Conservation (phyloP, 2,888 invertebrate genomes). For the Ochropleura plecta region DNA sequence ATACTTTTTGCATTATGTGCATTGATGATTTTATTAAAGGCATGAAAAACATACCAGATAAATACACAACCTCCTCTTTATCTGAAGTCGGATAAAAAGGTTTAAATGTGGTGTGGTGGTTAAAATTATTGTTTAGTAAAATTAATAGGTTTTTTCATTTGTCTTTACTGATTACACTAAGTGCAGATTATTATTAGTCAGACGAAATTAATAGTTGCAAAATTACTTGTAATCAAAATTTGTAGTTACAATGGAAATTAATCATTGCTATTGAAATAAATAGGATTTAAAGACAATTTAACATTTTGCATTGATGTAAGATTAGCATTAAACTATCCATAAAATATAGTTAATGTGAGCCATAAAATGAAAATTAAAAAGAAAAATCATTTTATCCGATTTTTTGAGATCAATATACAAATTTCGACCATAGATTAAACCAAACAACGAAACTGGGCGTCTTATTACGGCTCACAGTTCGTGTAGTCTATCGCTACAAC, state of each 20-base stretch:
- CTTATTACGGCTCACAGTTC: background rate
- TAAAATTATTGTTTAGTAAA: background rate
- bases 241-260: background rate
- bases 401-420: slow-evolving; percentile 30
- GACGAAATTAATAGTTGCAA: slow-evolving; percentile 24
- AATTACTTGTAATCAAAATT: too few relatives aligned
- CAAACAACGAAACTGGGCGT: background rate
- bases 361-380: background rate
- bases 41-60: background rate
- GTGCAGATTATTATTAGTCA: slow-evolving; percentile 15
- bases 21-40: background rate
- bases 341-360: background rate
- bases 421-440: background rate
- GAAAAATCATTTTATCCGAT: background rate
- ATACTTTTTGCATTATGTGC: background rate
- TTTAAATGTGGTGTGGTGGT: background rate
- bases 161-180: background rate
- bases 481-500: background rate
- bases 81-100: background rate
- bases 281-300: background rate
- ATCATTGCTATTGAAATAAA: background rate
- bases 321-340: background rate
- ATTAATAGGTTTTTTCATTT: background rate
- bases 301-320: background rate
- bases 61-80: background rate